Evolutionary conservation across 1,140 invertebrate genomes (phyloP).

Genomic region (Bombus polaris): DNA sequence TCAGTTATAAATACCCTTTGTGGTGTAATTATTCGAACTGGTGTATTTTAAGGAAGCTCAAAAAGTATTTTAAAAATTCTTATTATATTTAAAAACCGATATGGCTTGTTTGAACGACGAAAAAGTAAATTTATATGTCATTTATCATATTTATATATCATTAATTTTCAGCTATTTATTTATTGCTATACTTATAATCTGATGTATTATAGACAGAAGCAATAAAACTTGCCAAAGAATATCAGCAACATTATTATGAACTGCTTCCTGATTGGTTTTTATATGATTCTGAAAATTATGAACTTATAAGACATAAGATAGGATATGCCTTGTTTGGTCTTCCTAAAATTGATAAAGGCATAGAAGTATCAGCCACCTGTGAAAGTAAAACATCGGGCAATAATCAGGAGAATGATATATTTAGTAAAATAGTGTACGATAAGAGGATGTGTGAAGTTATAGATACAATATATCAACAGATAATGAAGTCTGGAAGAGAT

Average conservation of each 20-base stretch:
- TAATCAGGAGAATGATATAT: background rate
- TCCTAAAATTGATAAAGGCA: conserved; percentile 10
- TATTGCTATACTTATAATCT: background rate
- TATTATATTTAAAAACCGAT: background rate
- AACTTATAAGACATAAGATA: conserved; percentile 68
- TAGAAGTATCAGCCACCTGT: background rate
- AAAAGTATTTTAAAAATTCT: background rate
- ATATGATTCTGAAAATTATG: conserved; percentile 50
- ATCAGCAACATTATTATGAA: conserved; percentile 71
- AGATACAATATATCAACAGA: conserved; percentile 58
- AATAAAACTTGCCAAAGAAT: background rate
- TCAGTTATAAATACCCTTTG: background rate
- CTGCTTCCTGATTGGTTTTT: conserved; percentile 60
- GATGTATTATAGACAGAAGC: background rate
- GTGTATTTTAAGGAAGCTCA: background rate
- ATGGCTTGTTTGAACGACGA: background rate
- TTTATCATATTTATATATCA: background rate
- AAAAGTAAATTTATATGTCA: background rate
- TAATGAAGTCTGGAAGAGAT: conserved; percentile 44
- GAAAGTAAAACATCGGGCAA: fast-evolving
- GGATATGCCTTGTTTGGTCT: conserved; percentile 66
- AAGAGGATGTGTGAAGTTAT: conserved; percentile 36
- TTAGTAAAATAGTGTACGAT: background rate
- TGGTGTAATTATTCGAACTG: background rate
- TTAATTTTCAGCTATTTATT: background rate